Percentiles rank a stretch among this genome's conserved stretches.
Conservation (phyloP, 2,113 vertebrate species). For the Jaculus jaculus region DNA sequence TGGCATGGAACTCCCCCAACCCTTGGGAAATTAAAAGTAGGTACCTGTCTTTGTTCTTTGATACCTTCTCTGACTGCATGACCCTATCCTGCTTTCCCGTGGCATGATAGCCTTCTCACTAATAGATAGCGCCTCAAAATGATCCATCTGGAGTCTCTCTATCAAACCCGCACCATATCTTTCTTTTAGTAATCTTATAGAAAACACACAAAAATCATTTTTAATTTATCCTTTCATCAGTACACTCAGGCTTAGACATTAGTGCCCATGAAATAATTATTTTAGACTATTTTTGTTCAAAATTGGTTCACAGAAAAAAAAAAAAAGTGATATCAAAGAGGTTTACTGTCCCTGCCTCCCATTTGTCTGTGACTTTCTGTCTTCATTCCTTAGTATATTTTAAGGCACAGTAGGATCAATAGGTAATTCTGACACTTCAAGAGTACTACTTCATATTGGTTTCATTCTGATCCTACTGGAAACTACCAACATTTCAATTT, state of each 20-base stretch:
- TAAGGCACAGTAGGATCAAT: conserved; percentile 36
- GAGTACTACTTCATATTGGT: not conserved
- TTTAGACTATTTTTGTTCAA: conserved; percentile 6
- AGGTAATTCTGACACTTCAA: conserved; percentile 38
- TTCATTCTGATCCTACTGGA: conserved; percentile 58
- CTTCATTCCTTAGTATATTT: not conserved
- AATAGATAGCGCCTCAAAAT: too few relatives aligned
- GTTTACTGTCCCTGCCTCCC: not conserved
- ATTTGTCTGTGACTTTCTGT: not conserved
- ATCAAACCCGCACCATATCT: too few relatives aligned
- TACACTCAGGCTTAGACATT: not conserved
- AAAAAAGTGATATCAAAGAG: not conserved
- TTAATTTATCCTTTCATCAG: not conserved
- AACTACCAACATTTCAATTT: conserved; percentile 71
- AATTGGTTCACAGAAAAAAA: conserved; percentile 10
- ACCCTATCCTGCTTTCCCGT: too few relatives aligned
- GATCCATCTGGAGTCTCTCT: too few relatives aligned
- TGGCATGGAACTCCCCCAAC: too few relatives aligned
- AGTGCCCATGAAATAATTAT: not conserved
- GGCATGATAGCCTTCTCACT: too few relatives aligned
- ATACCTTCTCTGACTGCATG: too few relatives aligned
- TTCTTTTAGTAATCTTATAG: not conserved
- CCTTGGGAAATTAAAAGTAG: not conserved
- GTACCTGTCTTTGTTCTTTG: too few relatives aligned
- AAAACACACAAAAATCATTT: not conserved